Conservation (phyloP, 2,113 vertebrate species). For the Tursiops truncatus region DNA sequence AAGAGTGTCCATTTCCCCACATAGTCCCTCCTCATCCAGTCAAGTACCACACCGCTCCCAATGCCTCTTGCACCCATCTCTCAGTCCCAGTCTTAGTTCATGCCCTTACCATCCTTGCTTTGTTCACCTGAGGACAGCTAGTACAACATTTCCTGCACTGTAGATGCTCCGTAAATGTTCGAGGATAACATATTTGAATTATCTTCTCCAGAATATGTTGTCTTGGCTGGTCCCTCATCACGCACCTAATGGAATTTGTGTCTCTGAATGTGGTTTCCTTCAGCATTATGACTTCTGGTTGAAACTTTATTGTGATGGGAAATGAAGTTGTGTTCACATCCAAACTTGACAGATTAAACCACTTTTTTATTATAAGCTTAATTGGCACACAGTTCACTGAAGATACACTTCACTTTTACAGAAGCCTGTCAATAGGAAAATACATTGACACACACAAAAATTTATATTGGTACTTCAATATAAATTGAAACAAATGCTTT, state of each 20-base stretch:
- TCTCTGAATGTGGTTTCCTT: not conserved
- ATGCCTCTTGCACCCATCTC: not conserved
- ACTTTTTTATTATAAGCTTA: conserved; percentile 64
- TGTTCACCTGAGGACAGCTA: not conserved
- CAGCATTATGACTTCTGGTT: not conserved
- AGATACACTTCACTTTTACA: conserved; percentile 63
- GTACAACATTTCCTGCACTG: not conserved
- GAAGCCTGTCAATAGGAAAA: conserved; percentile 74
- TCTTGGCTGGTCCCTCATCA: not conserved
- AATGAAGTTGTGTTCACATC: conserved; percentile 31
- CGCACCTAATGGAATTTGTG: not conserved
- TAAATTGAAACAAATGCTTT: conserved; percentile 76
- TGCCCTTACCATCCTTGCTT: not conserved
- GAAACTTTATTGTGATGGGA: not conserved
- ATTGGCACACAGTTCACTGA: conserved; percentile 67
- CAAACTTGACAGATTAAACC: not conserved
- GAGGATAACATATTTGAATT: not conserved
- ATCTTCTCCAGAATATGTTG: not conserved
- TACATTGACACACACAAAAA: conserved; percentile 75
- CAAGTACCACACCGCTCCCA: not conserved
- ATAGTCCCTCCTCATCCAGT: not conserved
- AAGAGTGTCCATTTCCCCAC: not conserved
- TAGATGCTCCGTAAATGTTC: not conserved
- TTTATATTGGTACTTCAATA: conserved; percentile 60
- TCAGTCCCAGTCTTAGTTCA: not conserved